Conservation (phyloP, 1,140 invertebrate species). For the Augochlora pura region DNA sequence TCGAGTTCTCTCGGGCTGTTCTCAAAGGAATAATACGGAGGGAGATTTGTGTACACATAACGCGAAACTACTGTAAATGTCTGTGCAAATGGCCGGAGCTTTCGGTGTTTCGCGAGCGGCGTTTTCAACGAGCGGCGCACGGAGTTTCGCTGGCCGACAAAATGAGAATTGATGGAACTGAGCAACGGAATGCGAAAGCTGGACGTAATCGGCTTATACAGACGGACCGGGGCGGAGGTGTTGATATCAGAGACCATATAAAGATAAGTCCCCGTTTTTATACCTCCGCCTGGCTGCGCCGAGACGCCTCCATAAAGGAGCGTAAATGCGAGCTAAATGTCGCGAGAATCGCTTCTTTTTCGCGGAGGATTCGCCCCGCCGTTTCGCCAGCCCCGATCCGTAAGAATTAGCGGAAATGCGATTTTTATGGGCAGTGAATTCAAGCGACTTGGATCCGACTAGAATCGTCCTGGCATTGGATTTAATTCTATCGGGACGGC, state of each 20-base stretch:
- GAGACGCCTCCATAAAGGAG: constrained; percentile 1
- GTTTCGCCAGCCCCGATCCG: not conserved
- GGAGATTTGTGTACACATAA: not conserved
- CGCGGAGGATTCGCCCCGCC: not conserved
- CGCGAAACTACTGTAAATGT: constrained; percentile 25
- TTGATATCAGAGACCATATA: constrained; percentile 54
- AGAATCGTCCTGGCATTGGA: not conserved
- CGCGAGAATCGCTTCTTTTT: not conserved
- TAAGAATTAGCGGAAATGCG: constrained; percentile 15
- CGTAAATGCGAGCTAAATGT: not conserved
- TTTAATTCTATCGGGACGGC: constrained; percentile 12
- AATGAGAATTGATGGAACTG: constrained; percentile 32
- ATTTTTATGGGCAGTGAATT: constrained; percentile 24
- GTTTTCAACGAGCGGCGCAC: not conserved
- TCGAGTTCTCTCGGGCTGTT: not conserved
- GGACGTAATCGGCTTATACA: constrained; percentile 57
- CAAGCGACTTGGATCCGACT: too few relatives aligned
- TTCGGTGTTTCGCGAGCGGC: constrained; percentile 13
- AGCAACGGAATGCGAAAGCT: constrained; percentile 43
- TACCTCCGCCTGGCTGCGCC: not conserved
- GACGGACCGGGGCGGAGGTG: constrained; percentile 24
- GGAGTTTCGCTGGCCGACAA: constrained; percentile 19
- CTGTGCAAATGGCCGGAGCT: not conserved
- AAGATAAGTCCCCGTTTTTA: constrained; percentile 55
- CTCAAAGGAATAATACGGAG: not conserved